Conservation (phyloP, 1,140 invertebrate species). For the Cecropterus lyciades region DNA sequence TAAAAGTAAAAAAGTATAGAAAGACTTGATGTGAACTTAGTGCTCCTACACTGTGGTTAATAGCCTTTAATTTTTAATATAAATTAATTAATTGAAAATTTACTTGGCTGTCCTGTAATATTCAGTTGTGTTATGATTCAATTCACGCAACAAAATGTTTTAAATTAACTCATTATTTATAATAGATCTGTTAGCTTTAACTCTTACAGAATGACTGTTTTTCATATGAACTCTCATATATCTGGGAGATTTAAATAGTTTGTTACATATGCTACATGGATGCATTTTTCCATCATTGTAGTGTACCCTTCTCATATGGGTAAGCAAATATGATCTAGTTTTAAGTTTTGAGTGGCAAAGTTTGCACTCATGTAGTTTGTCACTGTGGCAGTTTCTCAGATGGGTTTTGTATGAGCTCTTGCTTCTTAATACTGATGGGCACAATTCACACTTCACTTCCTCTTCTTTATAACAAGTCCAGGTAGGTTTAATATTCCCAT, state of each 20-base stretch:
- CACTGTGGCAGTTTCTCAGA: slow-evolving; percentile 45
- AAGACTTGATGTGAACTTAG: no score
- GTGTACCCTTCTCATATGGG: slow-evolving; percentile 52
- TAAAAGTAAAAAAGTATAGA: no score
- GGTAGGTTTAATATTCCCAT: slow-evolving; percentile 20
- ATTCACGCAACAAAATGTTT: no score
- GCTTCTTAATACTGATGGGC: slow-evolving; percentile 34
- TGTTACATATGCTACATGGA: slow-evolving; percentile 48
- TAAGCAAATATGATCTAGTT: slow-evolving; percentile 42
- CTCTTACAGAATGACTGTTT: slow-evolving; percentile 35
- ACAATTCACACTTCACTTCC: slow-evolving; percentile 27
- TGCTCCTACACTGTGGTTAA: no score
- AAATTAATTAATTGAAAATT: no score
- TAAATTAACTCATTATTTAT: no score
- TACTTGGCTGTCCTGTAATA: no score
- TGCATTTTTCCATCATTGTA: slow-evolving; percentile 46
- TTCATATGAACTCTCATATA: slow-evolving; percentile 53
- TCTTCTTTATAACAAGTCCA: slow-evolving; percentile 8
- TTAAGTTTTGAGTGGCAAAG: slow-evolving; percentile 53
- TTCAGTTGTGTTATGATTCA: no score
- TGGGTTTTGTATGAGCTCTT: slow-evolving; percentile 38
- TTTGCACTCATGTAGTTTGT: slow-evolving; percentile 35
- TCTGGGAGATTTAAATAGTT: slow-evolving; percentile 45
- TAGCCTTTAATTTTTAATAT: no score
- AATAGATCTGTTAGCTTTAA: slow-evolving; percentile 3